Conservation (phyloP, 2,113 vertebrate species). For the Phalacrocorax aristotelis region DNA sequence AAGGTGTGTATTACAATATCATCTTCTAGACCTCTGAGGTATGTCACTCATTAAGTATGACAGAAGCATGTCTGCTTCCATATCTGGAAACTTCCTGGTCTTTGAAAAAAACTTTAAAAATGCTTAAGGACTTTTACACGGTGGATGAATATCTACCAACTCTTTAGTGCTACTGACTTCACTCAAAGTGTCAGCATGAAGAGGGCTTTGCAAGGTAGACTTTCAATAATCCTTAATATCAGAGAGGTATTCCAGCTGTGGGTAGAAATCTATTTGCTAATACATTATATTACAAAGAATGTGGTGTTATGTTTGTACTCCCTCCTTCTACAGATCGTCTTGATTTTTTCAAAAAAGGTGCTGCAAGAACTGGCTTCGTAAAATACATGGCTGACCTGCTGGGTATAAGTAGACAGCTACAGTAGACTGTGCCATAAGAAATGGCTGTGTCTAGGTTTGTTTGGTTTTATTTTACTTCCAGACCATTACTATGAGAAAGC, state of each 20-base stretch:
- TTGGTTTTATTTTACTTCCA: conserved; percentile 42
- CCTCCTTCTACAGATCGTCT: neutral
- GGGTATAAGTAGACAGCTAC: neutral
- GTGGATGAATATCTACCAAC: neutral
- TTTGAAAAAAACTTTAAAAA: neutral
- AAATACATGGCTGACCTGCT: neutral
- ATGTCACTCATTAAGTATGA: neutral
- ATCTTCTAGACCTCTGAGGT: neutral
- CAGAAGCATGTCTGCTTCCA: neutral
- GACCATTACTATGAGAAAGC: conserved; percentile 19
- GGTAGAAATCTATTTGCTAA: neutral
- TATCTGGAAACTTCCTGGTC: neutral
- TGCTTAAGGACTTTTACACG: neutral
- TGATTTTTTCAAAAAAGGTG: neutral
- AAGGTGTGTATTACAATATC: neutral
- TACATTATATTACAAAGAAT: neutral
- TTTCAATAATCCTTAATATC: neutral
- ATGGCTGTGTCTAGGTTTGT: neutral
- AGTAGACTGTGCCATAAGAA: neutral
- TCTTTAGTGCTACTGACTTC: neutral
- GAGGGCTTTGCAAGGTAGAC: neutral
- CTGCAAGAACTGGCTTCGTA: neutral
- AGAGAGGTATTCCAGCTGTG: neutral
- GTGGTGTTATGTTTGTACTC: neutral
- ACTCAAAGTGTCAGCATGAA: neutral